Conservation (phyloP, 2,888 invertebrate species). For the Lampropteryx suffumata region DNA sequence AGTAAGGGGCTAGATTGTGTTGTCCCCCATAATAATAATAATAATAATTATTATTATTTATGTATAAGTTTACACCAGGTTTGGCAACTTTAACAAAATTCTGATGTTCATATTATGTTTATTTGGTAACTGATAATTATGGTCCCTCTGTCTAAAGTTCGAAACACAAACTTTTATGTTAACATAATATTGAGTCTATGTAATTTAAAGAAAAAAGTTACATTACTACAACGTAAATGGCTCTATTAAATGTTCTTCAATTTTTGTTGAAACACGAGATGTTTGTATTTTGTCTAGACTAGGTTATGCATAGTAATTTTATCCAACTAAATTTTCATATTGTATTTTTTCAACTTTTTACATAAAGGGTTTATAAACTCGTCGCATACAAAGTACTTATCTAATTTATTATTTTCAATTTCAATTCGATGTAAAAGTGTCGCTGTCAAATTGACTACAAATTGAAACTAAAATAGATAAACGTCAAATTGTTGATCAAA, state of each 20-base stretch:
- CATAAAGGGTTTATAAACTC: constrained; percentile 13
- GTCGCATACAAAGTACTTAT: constrained; percentile 1
- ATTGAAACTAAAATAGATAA: constrained; percentile 29
- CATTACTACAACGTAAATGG: constrained; percentile 3
- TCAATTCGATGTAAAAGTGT: constrained; percentile 17
- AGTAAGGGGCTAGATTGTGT: too few relatives aligned
- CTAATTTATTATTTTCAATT: constrained; percentile 14
- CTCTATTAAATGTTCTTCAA: constrained; percentile 1
- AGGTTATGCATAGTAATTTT: constrained; percentile 8
- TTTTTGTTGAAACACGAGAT: constrained; percentile 11
- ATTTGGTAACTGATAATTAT: too few relatives aligned
- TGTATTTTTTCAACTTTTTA: constrained; percentile 7
- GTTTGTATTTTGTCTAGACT: constrained; percentile 16
- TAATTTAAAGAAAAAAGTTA: not conserved
- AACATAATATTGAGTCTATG: too few relatives aligned
- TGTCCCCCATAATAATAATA: too few relatives aligned
- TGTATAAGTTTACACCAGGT: too few relatives aligned
- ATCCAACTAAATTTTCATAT: constrained; percentile 2
- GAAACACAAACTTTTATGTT: too few relatives aligned
- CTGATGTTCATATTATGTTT: too few relatives aligned
- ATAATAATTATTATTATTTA: too few relatives aligned
- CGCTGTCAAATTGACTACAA: constrained; percentile 22
- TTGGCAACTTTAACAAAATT: too few relatives aligned
- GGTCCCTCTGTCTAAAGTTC: too few relatives aligned
- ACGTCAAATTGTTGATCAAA: constrained; percentile 30